These are phyloP conservation scores for Zaprionus tsacasi DNA, from an alignment of 1,140 invertebrate genomes.

Conservation along the genomic window DNA sequence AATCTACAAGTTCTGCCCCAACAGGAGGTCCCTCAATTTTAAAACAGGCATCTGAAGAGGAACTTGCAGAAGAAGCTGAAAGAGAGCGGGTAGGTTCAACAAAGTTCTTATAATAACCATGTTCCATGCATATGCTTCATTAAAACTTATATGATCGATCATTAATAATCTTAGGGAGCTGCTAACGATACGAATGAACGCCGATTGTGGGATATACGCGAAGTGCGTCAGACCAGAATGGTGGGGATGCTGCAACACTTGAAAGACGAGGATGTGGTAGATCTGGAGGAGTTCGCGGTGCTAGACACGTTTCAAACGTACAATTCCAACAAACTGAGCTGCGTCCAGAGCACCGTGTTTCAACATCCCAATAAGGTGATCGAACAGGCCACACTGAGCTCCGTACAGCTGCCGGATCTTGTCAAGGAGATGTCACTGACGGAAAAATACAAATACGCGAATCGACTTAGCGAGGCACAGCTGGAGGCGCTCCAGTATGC, in stretches of 20 bases:
- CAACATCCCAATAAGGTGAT: conserved; percentile 98
- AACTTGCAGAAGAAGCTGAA: neutral
- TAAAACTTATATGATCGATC: too few species aligned
- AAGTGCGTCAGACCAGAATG: neutral
- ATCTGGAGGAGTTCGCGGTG: conserved; percentile 16
- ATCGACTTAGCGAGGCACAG: conserved; percentile 96
- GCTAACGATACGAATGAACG: too few species aligned
- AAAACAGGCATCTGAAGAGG: neutral
- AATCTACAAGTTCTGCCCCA: too few species aligned
- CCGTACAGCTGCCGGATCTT: conserved; percentile 97
- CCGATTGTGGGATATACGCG: neutral
- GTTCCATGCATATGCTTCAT: neutral
- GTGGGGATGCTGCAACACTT: conserved; percentile 1
- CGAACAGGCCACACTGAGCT: conserved; percentile 98
- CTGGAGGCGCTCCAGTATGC: conserved; percentile 98
- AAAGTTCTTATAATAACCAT: neutral
- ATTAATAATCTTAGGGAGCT: too few species aligned
- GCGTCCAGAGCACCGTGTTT: neutral
- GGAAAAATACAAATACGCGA: conserved; percentile 91
- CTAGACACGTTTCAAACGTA: neutral
- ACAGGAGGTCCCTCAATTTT: too few species aligned
- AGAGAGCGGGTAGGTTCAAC: neutral
- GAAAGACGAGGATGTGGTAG: conserved; percentile 6
- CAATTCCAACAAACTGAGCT: neutral
- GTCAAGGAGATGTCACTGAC: conserved; percentile 94